A percentile compares a stretch with the other conserved stretches of the same genome.
Conservation (phyloP, 2,113 vertebrate genomes). For the Ovibos moschatus region DNA sequence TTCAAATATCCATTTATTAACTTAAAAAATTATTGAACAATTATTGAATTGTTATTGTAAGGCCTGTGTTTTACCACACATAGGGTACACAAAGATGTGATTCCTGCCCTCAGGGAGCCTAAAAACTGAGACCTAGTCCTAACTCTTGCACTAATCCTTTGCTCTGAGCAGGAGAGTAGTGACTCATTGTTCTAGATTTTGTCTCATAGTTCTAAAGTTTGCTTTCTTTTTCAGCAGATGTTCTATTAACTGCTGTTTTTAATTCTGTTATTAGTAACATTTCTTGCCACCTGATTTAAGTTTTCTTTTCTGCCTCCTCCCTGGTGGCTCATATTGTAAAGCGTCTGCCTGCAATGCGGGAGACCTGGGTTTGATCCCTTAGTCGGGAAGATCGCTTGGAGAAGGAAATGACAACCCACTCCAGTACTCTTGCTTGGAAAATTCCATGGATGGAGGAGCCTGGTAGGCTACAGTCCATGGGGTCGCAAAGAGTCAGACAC, state of each 20-base stretch:
- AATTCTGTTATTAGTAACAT: not conserved
- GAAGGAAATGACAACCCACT: not conserved
- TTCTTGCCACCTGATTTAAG: not conserved
- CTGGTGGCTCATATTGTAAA: not conserved
- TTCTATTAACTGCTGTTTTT: not conserved
- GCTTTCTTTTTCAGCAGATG: not conserved
- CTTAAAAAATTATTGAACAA: not conserved
- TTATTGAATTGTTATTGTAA: not conserved
- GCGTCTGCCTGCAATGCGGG: rapidly evolving
- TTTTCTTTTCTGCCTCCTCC: not conserved
- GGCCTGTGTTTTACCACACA: not conserved
- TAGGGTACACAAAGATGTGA: not conserved
- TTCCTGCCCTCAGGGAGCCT: not conserved
- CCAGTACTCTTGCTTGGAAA: not conserved
- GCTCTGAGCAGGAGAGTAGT: not conserved
- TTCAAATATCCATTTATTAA: not conserved
- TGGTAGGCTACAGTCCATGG: not conserved
- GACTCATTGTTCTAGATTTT: not conserved
- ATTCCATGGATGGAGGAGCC: not conserved
- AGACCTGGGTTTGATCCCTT: not conserved
- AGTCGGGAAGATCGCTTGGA: not conserved
- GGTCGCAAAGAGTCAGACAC: not conserved
- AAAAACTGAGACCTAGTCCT: not conserved
- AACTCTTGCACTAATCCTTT: not conserved
- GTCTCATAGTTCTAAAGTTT: not conserved